phyloP scores from a whole-genome alignment of 1,140 invertebrate genomes.

The Liolophura sinensis region DNA sequence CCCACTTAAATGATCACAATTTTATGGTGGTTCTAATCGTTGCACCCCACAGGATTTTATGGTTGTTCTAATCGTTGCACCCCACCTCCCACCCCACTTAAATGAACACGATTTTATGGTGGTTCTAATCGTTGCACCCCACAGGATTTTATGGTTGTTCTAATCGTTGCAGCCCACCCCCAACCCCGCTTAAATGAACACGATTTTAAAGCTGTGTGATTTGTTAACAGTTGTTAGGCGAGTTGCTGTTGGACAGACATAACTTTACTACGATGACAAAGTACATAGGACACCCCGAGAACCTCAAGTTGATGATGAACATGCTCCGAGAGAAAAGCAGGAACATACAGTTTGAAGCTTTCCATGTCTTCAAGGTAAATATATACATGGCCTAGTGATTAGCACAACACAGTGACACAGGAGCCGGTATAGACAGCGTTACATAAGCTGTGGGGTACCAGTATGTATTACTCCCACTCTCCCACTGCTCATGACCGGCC shows the following conservation, averaged over 20 bases:
- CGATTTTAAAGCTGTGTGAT: neutral
- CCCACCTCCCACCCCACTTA: too few relatives aligned
- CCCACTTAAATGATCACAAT: too few relatives aligned
- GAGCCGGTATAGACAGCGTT: neutral
- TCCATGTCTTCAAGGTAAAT: conserved; percentile 99
- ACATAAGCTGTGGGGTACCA: neutral
- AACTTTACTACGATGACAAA: conserved; percentile 99
- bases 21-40: too few relatives aligned
- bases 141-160: too few relatives aligned
- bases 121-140: too few relatives aligned
- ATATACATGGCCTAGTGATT: neutral
- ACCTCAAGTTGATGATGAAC: conserved; percentile 99
- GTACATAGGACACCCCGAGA: conserved; percentile 99
- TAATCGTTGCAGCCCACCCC: too few relatives aligned
- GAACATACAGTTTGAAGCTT: conserved; percentile 99
- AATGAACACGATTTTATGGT: too few relatives aligned
- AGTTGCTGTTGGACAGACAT: conserved; percentile 95
- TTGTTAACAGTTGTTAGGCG: conserved; percentile 77
- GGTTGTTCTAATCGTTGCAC: too few relatives aligned
- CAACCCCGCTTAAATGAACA: too few relatives aligned
- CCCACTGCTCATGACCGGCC: too few relatives aligned
- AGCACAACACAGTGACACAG: neutral
- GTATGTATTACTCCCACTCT: neutral
- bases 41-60: too few relatives aligned
- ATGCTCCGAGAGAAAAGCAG: conserved; percentile 99